A percentile compares a stretch with the other conserved stretches of the same genome.
Evolutionary conservation across 2,113 vertebrate species (phyloP).

Genomic region (Gasterosteus aculeatus): DNA sequence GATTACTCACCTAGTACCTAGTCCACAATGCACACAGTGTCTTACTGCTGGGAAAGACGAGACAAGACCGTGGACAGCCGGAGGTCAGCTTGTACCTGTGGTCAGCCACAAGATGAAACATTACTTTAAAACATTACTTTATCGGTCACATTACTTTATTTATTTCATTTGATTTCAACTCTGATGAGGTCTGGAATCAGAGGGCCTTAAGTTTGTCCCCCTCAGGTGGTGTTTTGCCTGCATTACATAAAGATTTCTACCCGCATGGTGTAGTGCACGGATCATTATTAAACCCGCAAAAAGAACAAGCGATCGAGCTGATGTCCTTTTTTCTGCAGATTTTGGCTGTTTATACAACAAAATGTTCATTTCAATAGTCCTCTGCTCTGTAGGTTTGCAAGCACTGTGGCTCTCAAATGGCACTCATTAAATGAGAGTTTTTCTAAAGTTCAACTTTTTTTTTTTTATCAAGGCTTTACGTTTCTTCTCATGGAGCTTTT

Average conservation of each 20-base stretch:
- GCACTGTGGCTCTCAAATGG: slow-evolving; percentile 32
- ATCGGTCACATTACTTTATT: slow-evolving; percentile 11
- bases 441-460: not conserved
- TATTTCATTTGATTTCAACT: slow-evolving; percentile 14
- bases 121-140: not conserved
- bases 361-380: slow-evolving; percentile 18
- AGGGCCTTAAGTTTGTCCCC: slow-evolving; percentile 47
- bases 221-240: slow-evolving; percentile 50
- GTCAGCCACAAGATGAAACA: slow-evolving; percentile 33
- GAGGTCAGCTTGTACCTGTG: slow-evolving; percentile 40
- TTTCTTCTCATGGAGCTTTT: slow-evolving; percentile 12
- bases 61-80: slow-evolving; percentile 37
- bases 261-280: not conserved
- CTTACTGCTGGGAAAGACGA: slow-evolving; percentile 26
- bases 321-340: slow-evolving; percentile 5
- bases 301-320: slow-evolving; percentile 1
- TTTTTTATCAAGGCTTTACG: slow-evolving; percentile 9
- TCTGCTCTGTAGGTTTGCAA: slow-evolving; percentile 17
- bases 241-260: slow-evolving; percentile 34
- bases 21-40: slow-evolving; percentile 48
- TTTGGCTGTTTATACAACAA: slow-evolving; percentile 13
- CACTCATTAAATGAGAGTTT: slow-evolving; percentile 11
- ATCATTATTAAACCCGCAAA: not conserved
- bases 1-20: slow-evolving; percentile 4
- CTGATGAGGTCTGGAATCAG: slow-evolving; percentile 6